A percentile compares a stretch with the other conserved stretches of the same genome.
phyloP scores from a whole-genome alignment of 2,888 invertebrate genomes.

The Rhagium mordax region DNA sequence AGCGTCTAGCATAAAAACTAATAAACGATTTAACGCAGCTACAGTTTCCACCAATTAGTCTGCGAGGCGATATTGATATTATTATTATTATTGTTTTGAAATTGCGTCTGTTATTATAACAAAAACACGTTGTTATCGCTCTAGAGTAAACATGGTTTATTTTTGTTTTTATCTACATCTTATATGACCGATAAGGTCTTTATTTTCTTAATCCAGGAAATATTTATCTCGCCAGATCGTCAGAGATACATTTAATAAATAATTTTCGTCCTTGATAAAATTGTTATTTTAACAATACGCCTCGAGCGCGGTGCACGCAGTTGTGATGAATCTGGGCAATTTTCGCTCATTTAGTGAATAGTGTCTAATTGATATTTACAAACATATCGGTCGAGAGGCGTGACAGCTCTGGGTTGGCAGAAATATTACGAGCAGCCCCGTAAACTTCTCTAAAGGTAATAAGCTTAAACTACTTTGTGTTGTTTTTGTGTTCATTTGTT shows the following conservation, averaged over 20 bases:
- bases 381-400: neutral
- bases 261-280: constrained; percentile 26
- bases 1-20: neutral
- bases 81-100: constrained; percentile 4
- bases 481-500: no score
- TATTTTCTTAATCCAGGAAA: constrained; percentile 20
- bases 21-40: neutral
- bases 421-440: neutral
- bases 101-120: constrained; percentile 2
- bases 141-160: constrained; percentile 22
- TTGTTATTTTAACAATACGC: constrained; percentile 13
- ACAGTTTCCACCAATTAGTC: neutral
- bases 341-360: neutral
- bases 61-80: neutral
- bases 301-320: neutral
- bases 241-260: constrained; percentile 33
- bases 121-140: constrained; percentile 10
- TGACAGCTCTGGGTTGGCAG: neutral
- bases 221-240: constrained; percentile 20
- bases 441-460: constrained; percentile 2
- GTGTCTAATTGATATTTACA: neutral
- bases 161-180: constrained; percentile 29
- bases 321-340: neutral
- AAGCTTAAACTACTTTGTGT: no score
- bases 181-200: constrained; percentile 17